Evolutionary conservation across 2,797 vertebrate species (phyloP).

Genomic region (Mormyrus proboscirostris): DNA sequence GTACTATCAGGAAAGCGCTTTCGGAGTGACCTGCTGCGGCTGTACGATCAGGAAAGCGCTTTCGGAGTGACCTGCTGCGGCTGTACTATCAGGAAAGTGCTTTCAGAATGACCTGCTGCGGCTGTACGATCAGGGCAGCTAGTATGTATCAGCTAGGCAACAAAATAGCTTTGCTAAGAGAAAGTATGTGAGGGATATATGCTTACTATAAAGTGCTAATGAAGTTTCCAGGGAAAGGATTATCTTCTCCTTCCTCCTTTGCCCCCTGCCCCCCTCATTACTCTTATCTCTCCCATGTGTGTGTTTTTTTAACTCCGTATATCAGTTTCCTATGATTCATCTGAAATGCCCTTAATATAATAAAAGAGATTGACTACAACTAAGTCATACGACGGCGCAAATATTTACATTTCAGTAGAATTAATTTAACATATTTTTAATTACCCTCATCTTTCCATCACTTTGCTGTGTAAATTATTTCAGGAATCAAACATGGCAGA

Average conservation of each 20-base stretch:
- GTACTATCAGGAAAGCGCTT: background rate
- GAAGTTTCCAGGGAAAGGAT: background rate
- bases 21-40: background rate
- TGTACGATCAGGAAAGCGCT: background rate
- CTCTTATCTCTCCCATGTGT: background rate
- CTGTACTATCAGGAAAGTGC: background rate
- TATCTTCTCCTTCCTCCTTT: background rate
- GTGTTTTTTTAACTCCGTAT: background rate
- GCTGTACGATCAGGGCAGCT: background rate
- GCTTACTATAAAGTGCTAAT: background rate
- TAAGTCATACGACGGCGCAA: slow-evolving; percentile 16
- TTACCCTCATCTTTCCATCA: slow-evolving; percentile 8
- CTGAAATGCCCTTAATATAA: slow-evolving; percentile 13
- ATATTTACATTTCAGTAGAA: slow-evolving; percentile 25
- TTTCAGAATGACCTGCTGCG: background rate
- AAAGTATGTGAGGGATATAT: background rate
- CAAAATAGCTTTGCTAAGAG: background rate
- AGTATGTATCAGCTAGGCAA: background rate
- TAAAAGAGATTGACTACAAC: slow-evolving; percentile 14
- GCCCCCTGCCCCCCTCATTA: background rate
- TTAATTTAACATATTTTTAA: slow-evolving; percentile 17
- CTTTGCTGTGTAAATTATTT: slow-evolving; percentile 14
- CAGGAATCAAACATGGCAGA: slow-evolving; percentile 17
- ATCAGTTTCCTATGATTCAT: background rate
- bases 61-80: background rate